A percentile compares a stretch with the other conserved stretches of the same genome.
Evolutionary conservation across 1,140 invertebrate species (phyloP).

Genomic region (Neoseiulus cucumeris): DNA sequence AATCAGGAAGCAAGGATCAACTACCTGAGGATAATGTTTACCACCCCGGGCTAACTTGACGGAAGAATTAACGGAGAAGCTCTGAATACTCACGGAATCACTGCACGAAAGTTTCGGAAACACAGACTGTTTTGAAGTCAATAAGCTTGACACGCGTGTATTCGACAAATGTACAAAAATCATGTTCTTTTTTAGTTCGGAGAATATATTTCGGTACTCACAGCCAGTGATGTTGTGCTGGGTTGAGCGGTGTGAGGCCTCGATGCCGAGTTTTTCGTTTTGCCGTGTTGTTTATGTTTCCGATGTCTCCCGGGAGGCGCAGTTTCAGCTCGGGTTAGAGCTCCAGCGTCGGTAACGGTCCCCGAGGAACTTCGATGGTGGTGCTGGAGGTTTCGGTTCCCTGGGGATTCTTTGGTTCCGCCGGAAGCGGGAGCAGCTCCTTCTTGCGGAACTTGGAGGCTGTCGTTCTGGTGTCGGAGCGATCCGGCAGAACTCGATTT

Average conservation of each 20-base stretch:
- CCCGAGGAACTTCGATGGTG: too few relatives aligned
- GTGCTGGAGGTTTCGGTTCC: too few relatives aligned
- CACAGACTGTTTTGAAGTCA: too few relatives aligned
- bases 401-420: background rate
- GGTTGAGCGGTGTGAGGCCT: background rate
- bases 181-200: too few relatives aligned
- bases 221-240: background rate
- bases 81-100: too few relatives aligned
- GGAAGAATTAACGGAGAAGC: too few relatives aligned
- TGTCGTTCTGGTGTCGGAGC: conserved; percentile 3
- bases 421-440: background rate
- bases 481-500: conserved; percentile 1
- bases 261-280: background rate
- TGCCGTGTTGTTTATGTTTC: background rate
- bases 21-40: too few relatives aligned
- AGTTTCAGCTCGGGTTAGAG: background rate
- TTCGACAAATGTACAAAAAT: too few relatives aligned
- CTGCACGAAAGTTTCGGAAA: too few relatives aligned
- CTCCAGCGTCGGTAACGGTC: background rate
- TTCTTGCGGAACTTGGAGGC: background rate
- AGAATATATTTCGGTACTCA: background rate
- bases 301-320: conserved; percentile 8
- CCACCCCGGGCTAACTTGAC: too few relatives aligned
- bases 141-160: too few relatives aligned
- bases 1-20: too few relatives aligned